These are phyloP conservation scores for Agrotis puta DNA, from an alignment of 2,888 invertebrate genomes.

Conservation along the genomic window DNA sequence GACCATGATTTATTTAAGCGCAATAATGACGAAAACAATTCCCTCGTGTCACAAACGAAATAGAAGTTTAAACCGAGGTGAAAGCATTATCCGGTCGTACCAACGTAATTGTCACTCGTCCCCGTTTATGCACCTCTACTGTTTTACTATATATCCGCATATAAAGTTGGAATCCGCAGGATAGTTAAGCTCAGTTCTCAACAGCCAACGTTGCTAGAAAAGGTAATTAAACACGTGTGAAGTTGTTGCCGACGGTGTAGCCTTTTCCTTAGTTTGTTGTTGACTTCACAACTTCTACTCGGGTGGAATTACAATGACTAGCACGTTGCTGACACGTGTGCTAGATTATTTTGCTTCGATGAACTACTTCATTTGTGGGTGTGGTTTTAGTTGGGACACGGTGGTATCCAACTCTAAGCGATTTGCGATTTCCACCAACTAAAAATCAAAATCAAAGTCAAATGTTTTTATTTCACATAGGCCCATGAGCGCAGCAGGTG, in stretches of 20 bases:
- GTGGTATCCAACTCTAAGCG: too few species aligned
- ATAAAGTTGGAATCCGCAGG: conserved; percentile 25
- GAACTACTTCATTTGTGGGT: not conserved
- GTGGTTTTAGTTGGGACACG: not conserved
- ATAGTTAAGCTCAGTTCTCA: conserved; percentile 42
- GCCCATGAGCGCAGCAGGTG: too few species aligned
- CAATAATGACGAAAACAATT: not conserved
- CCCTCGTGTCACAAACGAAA: not conserved
- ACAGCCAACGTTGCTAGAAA: conserved; percentile 28
- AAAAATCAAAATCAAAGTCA: too few species aligned
- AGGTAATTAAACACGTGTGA: conserved; percentile 52
- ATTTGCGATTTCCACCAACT: too few species aligned
- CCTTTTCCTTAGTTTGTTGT: conserved; percentile 39
- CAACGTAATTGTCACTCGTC: not conserved
- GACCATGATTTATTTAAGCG: not conserved
- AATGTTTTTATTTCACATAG: too few species aligned
- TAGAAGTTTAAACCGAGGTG: not conserved
- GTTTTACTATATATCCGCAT: not conserved
- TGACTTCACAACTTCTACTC: conserved; percentile 37
- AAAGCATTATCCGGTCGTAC: not conserved
- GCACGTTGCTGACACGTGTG: not conserved
- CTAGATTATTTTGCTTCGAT: not conserved
- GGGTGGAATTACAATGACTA: conserved; percentile 25
- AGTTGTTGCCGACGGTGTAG: conserved; percentile 32
- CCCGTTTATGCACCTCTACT: not conserved